Evolutionary conservation across 2,888 invertebrate genomes (phyloP).

Genomic region (Agonopterix heracliana): DNA sequence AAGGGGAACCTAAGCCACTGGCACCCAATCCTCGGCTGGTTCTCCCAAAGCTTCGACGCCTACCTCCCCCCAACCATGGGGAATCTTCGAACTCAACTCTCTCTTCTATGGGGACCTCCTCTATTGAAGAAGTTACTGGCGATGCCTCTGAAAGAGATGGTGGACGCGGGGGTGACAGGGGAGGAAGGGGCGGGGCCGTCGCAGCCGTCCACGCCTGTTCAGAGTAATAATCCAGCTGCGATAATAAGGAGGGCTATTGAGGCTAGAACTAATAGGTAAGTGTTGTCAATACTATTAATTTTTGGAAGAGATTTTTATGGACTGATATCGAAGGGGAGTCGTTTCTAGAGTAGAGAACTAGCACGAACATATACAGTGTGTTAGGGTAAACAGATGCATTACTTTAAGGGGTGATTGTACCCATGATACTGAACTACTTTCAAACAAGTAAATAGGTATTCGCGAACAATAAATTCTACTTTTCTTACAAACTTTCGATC

Average conservation of each 20-base stretch:
- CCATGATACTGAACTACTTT: too few species aligned
- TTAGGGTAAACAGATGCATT: too few species aligned
- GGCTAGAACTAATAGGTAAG: slow-evolving; percentile 73
- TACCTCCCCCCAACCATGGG: slow-evolving; percentile 84
- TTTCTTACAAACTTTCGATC: too few species aligned
- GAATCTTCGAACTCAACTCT: slow-evolving; percentile 81
- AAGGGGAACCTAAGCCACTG: slow-evolving; percentile 95
- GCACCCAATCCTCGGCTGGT: slow-evolving; percentile 99
- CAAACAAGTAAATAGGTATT: too few species aligned
- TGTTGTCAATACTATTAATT: neutral
- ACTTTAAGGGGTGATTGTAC: too few species aligned
- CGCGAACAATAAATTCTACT: too few species aligned
- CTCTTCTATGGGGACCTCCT: slow-evolving; percentile 80
- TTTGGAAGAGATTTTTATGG: too few species aligned
- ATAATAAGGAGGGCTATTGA: slow-evolving; percentile 67
- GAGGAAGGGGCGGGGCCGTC: slow-evolving; percentile 74
- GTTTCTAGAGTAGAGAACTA: too few species aligned
- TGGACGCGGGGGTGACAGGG: slow-evolving; percentile 59
- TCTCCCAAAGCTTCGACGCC: slow-evolving; percentile 83
- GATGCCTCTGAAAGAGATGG: slow-evolving; percentile 66
- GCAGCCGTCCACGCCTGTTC: slow-evolving; percentile 64
- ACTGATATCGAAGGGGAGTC: too few species aligned
- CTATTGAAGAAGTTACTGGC: slow-evolving; percentile 59
- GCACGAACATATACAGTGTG: too few species aligned
- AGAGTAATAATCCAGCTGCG: slow-evolving; percentile 60